Conservation (phyloP, 2,888 invertebrate species). For the Noctua janthina region DNA sequence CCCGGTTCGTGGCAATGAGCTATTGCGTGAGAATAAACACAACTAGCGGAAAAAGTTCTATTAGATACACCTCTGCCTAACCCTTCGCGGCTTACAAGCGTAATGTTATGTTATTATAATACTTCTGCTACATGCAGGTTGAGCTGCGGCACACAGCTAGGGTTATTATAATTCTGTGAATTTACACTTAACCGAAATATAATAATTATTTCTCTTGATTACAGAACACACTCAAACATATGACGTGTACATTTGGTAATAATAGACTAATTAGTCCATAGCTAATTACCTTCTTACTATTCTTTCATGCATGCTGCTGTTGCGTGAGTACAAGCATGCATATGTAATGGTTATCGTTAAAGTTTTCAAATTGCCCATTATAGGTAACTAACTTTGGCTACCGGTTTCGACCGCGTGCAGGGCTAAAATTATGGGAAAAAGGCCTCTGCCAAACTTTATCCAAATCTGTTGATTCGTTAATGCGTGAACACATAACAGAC, state of each 20-base stretch:
- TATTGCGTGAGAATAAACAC: neutral
- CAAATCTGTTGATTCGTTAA: neutral
- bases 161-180: neutral
- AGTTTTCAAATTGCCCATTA: neutral
- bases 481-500: neutral
- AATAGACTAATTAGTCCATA: slow-evolving; percentile 40
- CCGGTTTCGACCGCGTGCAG: neutral
- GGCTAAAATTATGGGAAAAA: neutral
- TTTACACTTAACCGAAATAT: neutral
- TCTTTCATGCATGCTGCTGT: slow-evolving; percentile 42
- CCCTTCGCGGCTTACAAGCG: neutral
- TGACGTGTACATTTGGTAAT: slow-evolving; percentile 44
- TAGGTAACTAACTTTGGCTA: neutral
- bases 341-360: neutral
- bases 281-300: slow-evolving; percentile 45
- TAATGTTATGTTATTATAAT: neutral
- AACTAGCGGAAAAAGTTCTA: neutral
- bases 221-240: slow-evolving; percentile 5
- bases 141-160: neutral
- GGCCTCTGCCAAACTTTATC: neutral
- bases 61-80: neutral
- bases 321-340: slow-evolving; percentile 36
- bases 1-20: neutral
- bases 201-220: neutral
- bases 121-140: neutral